Base-by-base conservation (phyloP, 1,140 invertebrate species). In the Penaeus japonicus region DNA sequence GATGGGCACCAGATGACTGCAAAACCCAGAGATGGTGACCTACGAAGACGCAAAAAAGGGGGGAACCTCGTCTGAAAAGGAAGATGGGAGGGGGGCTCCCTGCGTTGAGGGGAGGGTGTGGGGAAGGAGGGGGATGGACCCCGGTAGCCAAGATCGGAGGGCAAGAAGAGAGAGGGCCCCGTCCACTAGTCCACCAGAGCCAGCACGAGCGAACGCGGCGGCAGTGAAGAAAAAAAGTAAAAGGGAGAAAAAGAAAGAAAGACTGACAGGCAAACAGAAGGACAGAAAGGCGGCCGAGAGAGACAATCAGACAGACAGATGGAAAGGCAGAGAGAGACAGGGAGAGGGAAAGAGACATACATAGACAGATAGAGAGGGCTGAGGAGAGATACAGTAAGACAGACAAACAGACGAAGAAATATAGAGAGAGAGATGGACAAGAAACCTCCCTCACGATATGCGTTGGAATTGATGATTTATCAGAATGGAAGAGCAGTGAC, bases 1-100 rank as follows among this genome's bases (percentile, higher is more conserved):
- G 80, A 82, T 82, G 80, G 80, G 80, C 80, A 82, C 80, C 80
- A 82, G 80, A 82, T 82, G 80, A 82, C 80, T 82, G 80, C 80
- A 82, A 82, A 82, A 82, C 80, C 80, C 80, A 20, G 80, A 30
- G 80, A 82, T 82, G 80, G 80, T 82, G 80, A 82, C 80, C 80
- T 82, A 62, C 55, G 17, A 24, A 5, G 24, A 24, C 20, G 22
- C 55, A 82, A 82, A 82, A 82, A 59, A 54, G 22, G n/a, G 27
- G 7, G 79, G 39, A 81, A 32, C 24, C 57, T 53, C 80, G 53
- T 82, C 80, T 82, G 80, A 82, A 82, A 82, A 35, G 80, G 47
- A 47, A 82, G 80, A n/a, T 30, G 79, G 79, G 53, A 57, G 53
- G 75, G 75, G 75, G 39, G 32, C 15, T 27, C 73, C 73, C 73